These are phyloP conservation scores for Halictus rubicundus DNA, from an alignment of 1,140 invertebrate genomes.

Conservation along the genomic window DNA sequence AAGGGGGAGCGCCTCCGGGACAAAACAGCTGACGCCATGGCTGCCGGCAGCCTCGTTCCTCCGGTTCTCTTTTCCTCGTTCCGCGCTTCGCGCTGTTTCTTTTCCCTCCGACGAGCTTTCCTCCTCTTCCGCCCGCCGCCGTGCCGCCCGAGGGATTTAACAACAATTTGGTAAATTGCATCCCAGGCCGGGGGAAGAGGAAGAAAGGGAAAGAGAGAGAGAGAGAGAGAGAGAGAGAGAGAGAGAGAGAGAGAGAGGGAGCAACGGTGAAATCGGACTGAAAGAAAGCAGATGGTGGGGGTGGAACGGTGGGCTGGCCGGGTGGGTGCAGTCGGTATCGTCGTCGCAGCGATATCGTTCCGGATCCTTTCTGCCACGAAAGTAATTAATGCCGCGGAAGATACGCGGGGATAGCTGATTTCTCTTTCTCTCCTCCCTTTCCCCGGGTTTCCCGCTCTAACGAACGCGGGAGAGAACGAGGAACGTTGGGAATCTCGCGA, in stretches of 20 bases:
- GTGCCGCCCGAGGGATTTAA: slow-evolving; percentile 72
- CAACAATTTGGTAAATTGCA: slow-evolving; percentile 79
- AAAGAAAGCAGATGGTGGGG: slow-evolving; percentile 21
- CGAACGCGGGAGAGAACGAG: neutral
- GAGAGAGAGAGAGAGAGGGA: slow-evolving; percentile 13
- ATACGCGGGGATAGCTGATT: slow-evolving; percentile 21
- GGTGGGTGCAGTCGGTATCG: slow-evolving; percentile 18
- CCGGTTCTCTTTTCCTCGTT: slow-evolving; percentile 38
- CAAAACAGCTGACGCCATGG: slow-evolving; percentile 78
- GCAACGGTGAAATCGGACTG: slow-evolving; percentile 24
- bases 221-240: too few relatives aligned
- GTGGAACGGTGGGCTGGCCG: neutral
- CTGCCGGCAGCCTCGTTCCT: slow-evolving; percentile 70
- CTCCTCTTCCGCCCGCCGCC: slow-evolving; percentile 23
- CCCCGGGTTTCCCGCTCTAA: too few relatives aligned
- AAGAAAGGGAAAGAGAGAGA: too few relatives aligned
- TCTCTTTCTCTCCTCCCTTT: neutral
- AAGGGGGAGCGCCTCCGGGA: slow-evolving; percentile 66
- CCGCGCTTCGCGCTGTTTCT: slow-evolving; percentile 45
- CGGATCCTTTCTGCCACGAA: slow-evolving; percentile 40
- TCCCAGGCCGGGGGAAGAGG: slow-evolving; percentile 40
- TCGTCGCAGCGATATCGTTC: slow-evolving; percentile 40
- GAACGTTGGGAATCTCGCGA: slow-evolving; percentile 37
- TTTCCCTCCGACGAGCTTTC: slow-evolving; percentile 9
- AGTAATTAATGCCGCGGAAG: slow-evolving; percentile 56